Evolutionary conservation across 2,113 vertebrate species (phyloP), one percentile per base, ranked within the genome.

Genomic region (Perca flavescens): DNA sequence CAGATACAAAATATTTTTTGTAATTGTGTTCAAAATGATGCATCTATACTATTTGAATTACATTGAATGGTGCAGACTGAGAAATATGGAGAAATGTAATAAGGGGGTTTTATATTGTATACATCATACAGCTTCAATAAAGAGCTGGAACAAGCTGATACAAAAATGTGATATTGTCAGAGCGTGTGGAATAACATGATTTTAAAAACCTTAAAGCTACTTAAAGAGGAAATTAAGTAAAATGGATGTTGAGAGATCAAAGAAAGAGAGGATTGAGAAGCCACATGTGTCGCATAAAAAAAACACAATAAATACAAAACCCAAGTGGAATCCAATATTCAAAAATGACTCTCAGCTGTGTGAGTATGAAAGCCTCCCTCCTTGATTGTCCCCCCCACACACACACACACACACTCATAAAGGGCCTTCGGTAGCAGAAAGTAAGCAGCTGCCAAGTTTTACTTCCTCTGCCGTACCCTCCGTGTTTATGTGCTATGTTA

Each of bases 381-480:
- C 13, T 46, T 22, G 3, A 9, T 15, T 0, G 31, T 31, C 16
- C 10, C 12, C 36, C 6, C 40, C 60, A 25, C 25, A 25, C 25
- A 25, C 11, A 12, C 22, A 21, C 52, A 28, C 28, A 28, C 28
- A 28, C 28, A 28, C 21, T 71, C 49, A 66, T 15, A n/a, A 46
- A 64, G 54, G 36, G 34, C 28, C 62, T 71, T 74, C 14, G 21
- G 68, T 61, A 50, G 43, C 82, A 77, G 70, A 86, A 40, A 22
- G 25, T 63, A 57, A 43, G 17, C 60, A 52, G 86, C 82, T 73
- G 82, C 72, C 72, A 69, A 82, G 82, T 91, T 91, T 88, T 84
- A 87, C 85, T 91, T 93, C 92, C 88, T 79, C 57, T 78, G 70
- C 69, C 2, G 14, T 70, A 61, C 60, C 61, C 80, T 85, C 60